Base-by-base conservation (phyloP, 2,888 invertebrate species). In the Hyposoter didymator region DNA sequence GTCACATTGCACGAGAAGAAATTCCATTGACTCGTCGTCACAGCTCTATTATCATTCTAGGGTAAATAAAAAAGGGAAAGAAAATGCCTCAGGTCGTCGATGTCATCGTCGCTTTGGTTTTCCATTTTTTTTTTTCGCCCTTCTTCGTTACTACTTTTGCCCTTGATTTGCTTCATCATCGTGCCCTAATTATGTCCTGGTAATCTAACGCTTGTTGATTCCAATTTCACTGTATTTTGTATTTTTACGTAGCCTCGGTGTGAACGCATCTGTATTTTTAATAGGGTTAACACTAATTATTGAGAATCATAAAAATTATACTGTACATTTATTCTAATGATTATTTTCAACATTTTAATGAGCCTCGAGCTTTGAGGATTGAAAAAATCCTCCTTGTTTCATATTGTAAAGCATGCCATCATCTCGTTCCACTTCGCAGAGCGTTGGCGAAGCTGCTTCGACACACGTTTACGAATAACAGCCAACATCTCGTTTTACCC, bases 21-120 rank as follows among this genome's bases (percentile, higher is more conserved):
- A 92, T 86, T 93, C 93, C 32, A 87, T 92, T 84, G 91, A 92
- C 59, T 93, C 93, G 39, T 87, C 92, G 28, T 92, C 92, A 73
- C 92, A 90, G 84, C 92, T 92, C 91, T 93, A 92, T 86, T 86
- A 78, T 81, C 92, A 91, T 90, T 93, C 92, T 88, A 93, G 93
- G 94, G 94, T 94, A 93, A 92, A 91, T 82, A 70, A 78, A 83
- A 81, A 81, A 79, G 74, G 52, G 55, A 87, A 73, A 49, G 72
- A 82, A 82, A 66, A 75, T 32, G 52, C 62, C 80, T 75, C 79
- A 72, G 86, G 79, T 82, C 59, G 47, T 49, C 74, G 76, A 76
- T 69, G 84, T 39, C 75, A 82, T 67, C 49, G 64, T 78, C 79
- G 74, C 62, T 76, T 76, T 47, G 82, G 28, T 47, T 70, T 52